Conservation (phyloP, 2,113 vertebrate genomes). For the Lathamus discolor region DNA sequence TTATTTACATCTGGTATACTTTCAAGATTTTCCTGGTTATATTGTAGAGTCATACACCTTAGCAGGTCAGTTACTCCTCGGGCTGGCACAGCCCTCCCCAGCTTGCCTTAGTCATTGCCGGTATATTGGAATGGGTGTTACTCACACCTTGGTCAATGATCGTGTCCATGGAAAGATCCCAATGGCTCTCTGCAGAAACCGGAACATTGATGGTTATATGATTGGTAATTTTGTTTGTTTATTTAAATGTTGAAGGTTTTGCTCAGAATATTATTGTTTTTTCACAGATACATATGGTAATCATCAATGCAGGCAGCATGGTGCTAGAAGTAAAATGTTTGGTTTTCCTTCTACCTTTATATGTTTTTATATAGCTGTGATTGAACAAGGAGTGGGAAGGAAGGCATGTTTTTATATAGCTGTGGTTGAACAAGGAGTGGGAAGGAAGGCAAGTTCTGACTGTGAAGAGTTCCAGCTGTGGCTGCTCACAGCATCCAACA, state of each 20-base stretch:
- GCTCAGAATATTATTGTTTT: not conserved
- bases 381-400: not conserved
- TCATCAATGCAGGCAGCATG: not conserved
- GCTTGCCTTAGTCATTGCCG: not conserved
- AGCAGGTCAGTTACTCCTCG: not conserved
- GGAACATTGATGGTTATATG: not conserved
- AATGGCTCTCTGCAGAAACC: not conserved
- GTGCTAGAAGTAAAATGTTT: not conserved
- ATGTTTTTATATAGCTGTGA: not conserved
- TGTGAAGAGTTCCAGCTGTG: not conserved
- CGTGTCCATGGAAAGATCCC: not conserved
- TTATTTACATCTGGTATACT: not conserved
- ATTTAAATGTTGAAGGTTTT: not conserved
- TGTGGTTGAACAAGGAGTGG: not conserved
- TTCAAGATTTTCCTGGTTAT: not conserved
- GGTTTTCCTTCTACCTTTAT: not conserved
- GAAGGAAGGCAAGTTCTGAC: not conserved
- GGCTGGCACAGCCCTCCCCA: not conserved
- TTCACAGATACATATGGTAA: fast-evolving
- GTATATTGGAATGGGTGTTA: not conserved
- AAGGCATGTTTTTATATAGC: not conserved
- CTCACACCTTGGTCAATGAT: not conserved
- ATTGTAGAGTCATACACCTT: not conserved
- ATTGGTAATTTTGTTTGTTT: not conserved
- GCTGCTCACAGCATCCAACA: not conserved